A percentile compares a stretch with the other conserved stretches of the same genome.
These are phyloP conservation scores for Acronicta psi DNA, from an alignment of 2,888 invertebrate genomes.

Conservation along the genomic window DNA sequence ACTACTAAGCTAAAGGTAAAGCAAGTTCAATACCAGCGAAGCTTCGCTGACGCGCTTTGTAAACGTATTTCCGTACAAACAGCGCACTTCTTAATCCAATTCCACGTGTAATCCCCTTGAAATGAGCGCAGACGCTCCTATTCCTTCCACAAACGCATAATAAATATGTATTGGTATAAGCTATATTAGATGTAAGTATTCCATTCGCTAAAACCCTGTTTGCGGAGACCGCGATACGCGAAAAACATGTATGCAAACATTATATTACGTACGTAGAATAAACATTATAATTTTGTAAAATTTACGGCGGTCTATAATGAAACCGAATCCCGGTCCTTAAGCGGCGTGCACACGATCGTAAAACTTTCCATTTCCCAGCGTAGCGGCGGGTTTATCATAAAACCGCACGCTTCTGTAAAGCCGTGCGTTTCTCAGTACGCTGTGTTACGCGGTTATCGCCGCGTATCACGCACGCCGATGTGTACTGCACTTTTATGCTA, in stretches of 20 bases:
- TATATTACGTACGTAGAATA: constrained; percentile 8
- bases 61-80: constrained; percentile 17
- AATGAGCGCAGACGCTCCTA: constrained; percentile 8
- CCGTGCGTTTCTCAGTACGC: constrained; percentile 8
- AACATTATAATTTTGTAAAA: constrained; percentile 17
- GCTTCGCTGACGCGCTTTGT: not conserved
- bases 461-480: constrained; percentile 26
- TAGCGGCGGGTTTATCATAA: constrained; percentile 32
- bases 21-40: not conserved
- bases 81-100: constrained; percentile 31
- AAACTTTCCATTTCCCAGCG: constrained; percentile 30
- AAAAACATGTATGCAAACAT: not conserved
- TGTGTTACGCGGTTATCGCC: constrained; percentile 18
- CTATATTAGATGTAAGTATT: constrained; percentile 26
- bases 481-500: constrained; percentile 37
- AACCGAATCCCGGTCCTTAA: constrained; percentile 15
- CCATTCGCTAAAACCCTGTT: constrained; percentile 15
- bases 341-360: constrained; percentile 32
- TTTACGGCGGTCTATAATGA: constrained; percentile 27
- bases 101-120: constrained; percentile 31
- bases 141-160: constrained; percentile 23
- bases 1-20: not conserved
- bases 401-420: constrained; percentile 21
- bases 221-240: constrained; percentile 2
- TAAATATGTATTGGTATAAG: constrained; percentile 48